phyloP scores from a whole-genome alignment of 2,888 invertebrate species.

The Microdon myrmicae region DNA sequence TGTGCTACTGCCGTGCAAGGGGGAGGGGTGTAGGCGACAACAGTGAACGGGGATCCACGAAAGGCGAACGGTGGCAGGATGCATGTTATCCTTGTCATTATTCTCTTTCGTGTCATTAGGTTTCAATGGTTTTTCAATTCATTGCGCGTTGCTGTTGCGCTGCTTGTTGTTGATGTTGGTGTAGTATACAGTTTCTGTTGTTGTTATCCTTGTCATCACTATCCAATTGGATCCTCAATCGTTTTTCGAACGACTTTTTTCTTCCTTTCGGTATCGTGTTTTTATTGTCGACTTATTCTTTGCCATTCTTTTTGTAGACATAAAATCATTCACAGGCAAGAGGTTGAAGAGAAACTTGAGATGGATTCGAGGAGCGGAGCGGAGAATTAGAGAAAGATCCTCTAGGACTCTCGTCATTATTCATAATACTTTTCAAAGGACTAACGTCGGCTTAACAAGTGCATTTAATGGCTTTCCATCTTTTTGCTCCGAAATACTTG shows the following conservation, averaged over 20 bases:
- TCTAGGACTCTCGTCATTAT: constrained; percentile 42
- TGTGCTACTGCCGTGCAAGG: constrained; percentile 8
- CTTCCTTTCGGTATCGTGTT: constrained; percentile 3
- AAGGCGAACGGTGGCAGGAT: background rate
- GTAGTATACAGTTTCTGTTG: constrained; percentile 11
- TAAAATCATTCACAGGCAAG: background rate
- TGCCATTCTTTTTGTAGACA: background rate
- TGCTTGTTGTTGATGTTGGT: constrained; percentile 10
- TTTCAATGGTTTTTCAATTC: constrained; percentile 62
- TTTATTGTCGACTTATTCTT: too few relatives aligned
- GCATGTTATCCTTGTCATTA: constrained; percentile 59
- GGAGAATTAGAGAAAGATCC: constrained; percentile 6
- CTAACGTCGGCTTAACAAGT: constrained; percentile 30
- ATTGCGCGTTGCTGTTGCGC: constrained; percentile 37
- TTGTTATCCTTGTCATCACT: constrained; percentile 10
- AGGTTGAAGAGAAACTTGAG: constrained; percentile 37
- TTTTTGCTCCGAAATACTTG: constrained; percentile 21
- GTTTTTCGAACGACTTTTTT: constrained; percentile 27
- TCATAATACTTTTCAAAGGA: constrained; percentile 44
- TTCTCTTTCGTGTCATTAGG: constrained; percentile 67
- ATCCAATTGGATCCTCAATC: constrained; percentile 50
- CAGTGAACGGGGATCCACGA: background rate
- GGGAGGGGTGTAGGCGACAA: too few relatives aligned
- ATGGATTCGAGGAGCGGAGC: constrained; percentile 13
- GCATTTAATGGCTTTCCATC: constrained; percentile 32